Percentiles rank a stretch among this genome's conserved stretches.
Evolutionary conservation across 2,888 invertebrate species (phyloP).

Genomic region (Oscheius onirici): DNA sequence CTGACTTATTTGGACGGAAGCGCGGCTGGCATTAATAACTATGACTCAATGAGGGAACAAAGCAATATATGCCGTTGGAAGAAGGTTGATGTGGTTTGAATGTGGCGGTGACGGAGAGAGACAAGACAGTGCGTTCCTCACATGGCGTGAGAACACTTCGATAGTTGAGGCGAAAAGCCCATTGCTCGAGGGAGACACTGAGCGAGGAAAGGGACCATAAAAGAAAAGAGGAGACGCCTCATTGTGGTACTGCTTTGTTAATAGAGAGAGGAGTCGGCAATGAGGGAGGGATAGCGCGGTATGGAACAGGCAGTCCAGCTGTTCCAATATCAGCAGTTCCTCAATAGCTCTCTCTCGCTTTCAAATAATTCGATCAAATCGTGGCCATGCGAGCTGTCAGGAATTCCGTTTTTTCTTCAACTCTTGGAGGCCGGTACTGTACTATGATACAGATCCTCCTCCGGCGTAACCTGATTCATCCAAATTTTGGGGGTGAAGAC

Average conservation of each 20-base stretch:
- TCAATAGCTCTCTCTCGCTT: constrained; percentile 26
- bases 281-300: constrained; percentile 10
- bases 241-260: constrained; percentile 1
- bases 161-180: background rate
- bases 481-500: constrained; percentile 28
- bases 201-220: background rate
- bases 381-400: background rate
- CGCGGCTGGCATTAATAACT: too few relatives aligned
- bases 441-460: constrained; percentile 1
- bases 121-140: background rate
- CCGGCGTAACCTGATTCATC: constrained; percentile 16
- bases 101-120: background rate
- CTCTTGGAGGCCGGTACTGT: too few relatives aligned
- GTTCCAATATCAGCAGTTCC: constrained; percentile 27
- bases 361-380: constrained; percentile 14
- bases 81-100: background rate
- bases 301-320: constrained; percentile 30
- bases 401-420: too few relatives aligned
- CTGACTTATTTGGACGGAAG: too few relatives aligned
- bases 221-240: too few relatives aligned
- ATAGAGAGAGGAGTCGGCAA: constrained; percentile 22
- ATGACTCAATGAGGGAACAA: too few relatives aligned
- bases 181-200: background rate
- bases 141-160: background rate
- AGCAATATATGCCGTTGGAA: background rate